Base-by-base conservation (phyloP, 2,888 invertebrate genomes). In the Euzophera pinguis region DNA sequence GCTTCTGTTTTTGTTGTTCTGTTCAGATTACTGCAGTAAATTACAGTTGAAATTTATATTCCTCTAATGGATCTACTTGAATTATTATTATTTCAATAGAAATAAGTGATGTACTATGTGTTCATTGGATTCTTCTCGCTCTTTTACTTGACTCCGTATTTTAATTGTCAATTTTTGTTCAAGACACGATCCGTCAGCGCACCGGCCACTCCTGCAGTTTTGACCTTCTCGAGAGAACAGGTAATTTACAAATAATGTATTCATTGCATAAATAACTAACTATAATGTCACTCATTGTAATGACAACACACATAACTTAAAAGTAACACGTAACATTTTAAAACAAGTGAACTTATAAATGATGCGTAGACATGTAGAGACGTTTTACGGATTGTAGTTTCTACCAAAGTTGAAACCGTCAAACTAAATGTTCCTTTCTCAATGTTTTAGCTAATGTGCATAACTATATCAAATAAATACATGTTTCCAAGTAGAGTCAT, bases 121-220 rank as follows among this genome's bases (percentile, higher is more conserved):
- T 29, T 7, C 8, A 12, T 38, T 38, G 7, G 3, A 5, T 14
- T 14, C 38, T 9, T 12, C 13, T 22, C 29, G 13, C 12, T 32
- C 1, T 32, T 32, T 7, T 3, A 7, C 22, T n/a, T 4, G 32
- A 4, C 32, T 4, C 9, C 3, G 32, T 32, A 9, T 9, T 9
- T 9, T 9, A 32, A 32, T 9, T 9, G 32, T 4, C 7, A n/a
- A 32, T 32, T 32, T 12, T 86, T 82, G 78, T 85, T 86, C 54
- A 75, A 91, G 91, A 78, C 81, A 55, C 84, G 92, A 71, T 84
- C 91, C 54, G 82, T 89, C 56, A 91, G 91, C 68, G 90, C 91
- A 35, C 91, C 91, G 9, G 82, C 84, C 53, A 83, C 89, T 42
- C 87, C 90, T 13, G 84, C 80, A n/a, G 67, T 78, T 35, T 65